Percentiles rank a stretch among this genome's conserved stretches.
phyloP scores from a whole-genome alignment of 2,113 vertebrate species.

The Rhineura floridana region DNA sequence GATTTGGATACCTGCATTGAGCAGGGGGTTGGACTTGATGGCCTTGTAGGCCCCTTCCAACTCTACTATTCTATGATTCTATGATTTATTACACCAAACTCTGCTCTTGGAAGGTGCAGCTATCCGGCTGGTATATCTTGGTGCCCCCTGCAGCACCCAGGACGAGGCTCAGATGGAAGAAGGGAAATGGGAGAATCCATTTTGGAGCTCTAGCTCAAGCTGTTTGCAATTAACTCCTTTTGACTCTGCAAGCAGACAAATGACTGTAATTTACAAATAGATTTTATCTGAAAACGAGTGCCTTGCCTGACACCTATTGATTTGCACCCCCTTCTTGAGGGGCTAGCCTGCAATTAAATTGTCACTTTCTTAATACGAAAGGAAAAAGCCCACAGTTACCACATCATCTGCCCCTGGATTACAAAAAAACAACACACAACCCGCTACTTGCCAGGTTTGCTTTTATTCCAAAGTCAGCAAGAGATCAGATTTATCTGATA shows the following conservation, averaged over 20 bases:
- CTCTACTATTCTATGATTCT: too few species aligned
- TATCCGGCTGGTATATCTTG: rapidly evolving
- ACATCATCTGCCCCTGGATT: background rate
- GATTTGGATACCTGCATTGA: too few species aligned
- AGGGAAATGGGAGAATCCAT: background rate
- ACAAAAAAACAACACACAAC: conserved; percentile 52
- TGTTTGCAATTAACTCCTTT: conserved; percentile 56
- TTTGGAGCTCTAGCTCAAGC: background rate
- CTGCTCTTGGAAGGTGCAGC: background rate
- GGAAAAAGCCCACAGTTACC: conserved; percentile 56
- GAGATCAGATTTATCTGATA: conserved; percentile 39
- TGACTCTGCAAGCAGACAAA: conserved; percentile 58
- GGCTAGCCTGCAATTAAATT: conserved; percentile 67
- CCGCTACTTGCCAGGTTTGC: conserved; percentile 24
- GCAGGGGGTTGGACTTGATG: too few species aligned
- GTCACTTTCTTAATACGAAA: conserved; percentile 68
- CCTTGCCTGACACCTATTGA: conserved; percentile 67
- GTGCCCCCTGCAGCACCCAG: background rate
- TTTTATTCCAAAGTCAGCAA: conserved; percentile 50
- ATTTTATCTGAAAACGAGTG: conserved; percentile 68
- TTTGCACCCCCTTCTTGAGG: conserved; percentile 50
- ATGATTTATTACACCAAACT: rapidly evolving
- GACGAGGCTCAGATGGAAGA: background rate
- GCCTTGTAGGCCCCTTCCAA: too few species aligned
- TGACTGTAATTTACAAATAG: conserved; percentile 73